Percentiles rank a stretch among this genome's conserved stretches.
Conservation (phyloP, 2,113 vertebrate species). For the Rhinichthys klamathensis region DNA sequence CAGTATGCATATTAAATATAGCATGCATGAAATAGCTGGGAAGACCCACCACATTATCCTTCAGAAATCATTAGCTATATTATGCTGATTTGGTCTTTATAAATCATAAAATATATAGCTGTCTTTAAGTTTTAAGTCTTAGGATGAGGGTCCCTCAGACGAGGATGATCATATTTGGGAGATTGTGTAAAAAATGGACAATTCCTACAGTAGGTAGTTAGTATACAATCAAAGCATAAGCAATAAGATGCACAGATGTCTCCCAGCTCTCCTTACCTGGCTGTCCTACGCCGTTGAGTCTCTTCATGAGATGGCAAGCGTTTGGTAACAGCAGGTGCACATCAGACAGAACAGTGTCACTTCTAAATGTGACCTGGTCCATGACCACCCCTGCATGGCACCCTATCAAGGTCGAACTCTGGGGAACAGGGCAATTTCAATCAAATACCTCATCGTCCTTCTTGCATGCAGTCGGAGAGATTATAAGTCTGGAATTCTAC, state of each 20-base stretch:
- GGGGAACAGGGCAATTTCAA: background rate
- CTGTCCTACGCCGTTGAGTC: slow-evolving; percentile 81
- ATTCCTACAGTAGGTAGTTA: background rate
- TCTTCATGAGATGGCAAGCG: slow-evolving; percentile 82
- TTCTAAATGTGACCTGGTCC: slow-evolving; percentile 81
- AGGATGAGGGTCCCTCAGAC: background rate
- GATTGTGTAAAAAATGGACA: background rate
- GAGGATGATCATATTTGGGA: background rate
- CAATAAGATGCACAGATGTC: no score
- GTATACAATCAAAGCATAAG: background rate
- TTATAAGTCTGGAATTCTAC: background rate
- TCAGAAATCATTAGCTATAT: no score
- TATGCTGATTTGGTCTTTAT: background rate
- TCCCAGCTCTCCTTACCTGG: slow-evolving; percentile 74
- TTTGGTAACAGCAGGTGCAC: slow-evolving; percentile 82
- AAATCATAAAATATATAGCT: background rate
- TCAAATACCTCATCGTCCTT: background rate
- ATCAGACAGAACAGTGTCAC: slow-evolving; percentile 85
- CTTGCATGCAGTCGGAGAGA: background rate
- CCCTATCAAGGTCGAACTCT: slow-evolving; percentile 8
- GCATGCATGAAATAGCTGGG: no score
- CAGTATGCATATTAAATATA: no score
- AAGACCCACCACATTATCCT: no score
- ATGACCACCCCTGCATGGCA: slow-evolving; percentile 65
- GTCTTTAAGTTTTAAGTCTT: background rate